A percentile compares a stretch with the other conserved stretches of the same genome.
Conservation (phyloP, 2,113 vertebrate species). For the Caracal caracal region DNA sequence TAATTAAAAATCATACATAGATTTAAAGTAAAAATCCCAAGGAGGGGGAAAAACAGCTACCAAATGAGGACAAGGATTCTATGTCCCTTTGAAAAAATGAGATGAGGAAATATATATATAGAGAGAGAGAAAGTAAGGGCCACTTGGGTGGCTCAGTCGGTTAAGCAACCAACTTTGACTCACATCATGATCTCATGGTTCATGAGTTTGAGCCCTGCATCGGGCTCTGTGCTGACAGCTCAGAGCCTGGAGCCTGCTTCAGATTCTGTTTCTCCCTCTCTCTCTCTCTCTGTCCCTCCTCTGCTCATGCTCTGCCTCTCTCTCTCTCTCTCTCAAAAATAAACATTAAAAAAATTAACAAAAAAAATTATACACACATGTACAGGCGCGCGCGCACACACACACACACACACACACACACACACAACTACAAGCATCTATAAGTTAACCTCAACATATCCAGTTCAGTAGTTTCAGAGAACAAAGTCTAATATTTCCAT, state of each 20-base stretch:
- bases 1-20: slow-evolving; percentile 81
- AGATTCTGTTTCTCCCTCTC: too few species aligned
- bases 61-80: slow-evolving; percentile 71
- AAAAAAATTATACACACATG: background rate
- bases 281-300: too few species aligned
- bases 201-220: too few species aligned
- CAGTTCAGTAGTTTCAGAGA: background rate
- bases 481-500: slow-evolving; percentile 69
- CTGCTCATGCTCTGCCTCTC: too few species aligned
- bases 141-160: too few species aligned
- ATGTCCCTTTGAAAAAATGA: slow-evolving; percentile 68
- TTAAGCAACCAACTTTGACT: too few species aligned
- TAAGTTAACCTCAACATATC: background rate
- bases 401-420: background rate
- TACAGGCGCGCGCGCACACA: background rate
- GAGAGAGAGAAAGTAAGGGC: too few species aligned
- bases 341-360: too few species aligned
- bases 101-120: background rate
- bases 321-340: too few species aligned
- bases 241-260: too few species aligned
- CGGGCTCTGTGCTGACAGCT: too few species aligned
- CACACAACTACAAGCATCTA: background rate
- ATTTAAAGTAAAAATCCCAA: slow-evolving; percentile 81
- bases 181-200: too few species aligned
- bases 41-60: slow-evolving; percentile 78